Evolutionary conservation across 2,888 invertebrate species (phyloP).

Genomic region (Parnassius orleans): DNA sequence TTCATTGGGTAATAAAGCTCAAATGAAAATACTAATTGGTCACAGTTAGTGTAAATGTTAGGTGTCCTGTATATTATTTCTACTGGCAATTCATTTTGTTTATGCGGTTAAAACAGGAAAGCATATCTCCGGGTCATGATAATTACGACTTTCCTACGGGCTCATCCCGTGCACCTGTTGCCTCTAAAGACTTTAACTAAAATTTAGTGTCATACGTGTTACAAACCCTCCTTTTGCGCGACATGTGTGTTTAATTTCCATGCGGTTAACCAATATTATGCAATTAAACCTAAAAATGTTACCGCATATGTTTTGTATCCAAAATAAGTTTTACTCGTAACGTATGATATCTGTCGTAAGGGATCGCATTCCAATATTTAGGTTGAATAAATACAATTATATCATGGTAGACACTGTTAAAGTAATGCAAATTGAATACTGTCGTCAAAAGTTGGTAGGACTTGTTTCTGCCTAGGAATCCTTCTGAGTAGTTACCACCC

Average conservation of each 20-base stretch:
- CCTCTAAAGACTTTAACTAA: slow-evolving; percentile 69
- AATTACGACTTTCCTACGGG: slow-evolving; percentile 66
- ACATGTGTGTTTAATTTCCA: slow-evolving; percentile 71
- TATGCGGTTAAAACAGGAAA: slow-evolving; percentile 19
- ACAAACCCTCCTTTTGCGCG: slow-evolving; percentile 55
- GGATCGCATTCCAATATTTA: too few species aligned
- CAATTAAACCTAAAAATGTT: slow-evolving; percentile 30
- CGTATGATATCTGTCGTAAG: background rate
- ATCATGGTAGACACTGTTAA: too few species aligned
- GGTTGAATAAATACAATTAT: too few species aligned
- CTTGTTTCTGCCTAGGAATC: too few species aligned
- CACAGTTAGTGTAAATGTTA: slow-evolving; percentile 27
- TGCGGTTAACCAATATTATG: slow-evolving; percentile 65
- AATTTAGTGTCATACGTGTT: slow-evolving; percentile 74
- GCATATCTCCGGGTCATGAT: slow-evolving; percentile 52
- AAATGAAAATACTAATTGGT: slow-evolving; percentile 43
- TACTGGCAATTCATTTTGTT: slow-evolving; percentile 15
- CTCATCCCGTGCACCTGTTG: slow-evolving; percentile 76
- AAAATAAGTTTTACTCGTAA: slow-evolving; percentile 6
- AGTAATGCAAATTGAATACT: too few species aligned
- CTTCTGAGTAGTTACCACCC: too few species aligned
- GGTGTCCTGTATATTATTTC: slow-evolving; percentile 3
- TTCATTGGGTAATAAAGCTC: slow-evolving; percentile 43
- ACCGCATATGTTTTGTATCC: slow-evolving; percentile 37
- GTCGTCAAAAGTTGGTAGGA: too few species aligned